Evolutionary conservation across 2,888 invertebrate species (phyloP), one percentile per base, ranked within the genome.

Genomic region (Ariolimax columbianus): DNA sequence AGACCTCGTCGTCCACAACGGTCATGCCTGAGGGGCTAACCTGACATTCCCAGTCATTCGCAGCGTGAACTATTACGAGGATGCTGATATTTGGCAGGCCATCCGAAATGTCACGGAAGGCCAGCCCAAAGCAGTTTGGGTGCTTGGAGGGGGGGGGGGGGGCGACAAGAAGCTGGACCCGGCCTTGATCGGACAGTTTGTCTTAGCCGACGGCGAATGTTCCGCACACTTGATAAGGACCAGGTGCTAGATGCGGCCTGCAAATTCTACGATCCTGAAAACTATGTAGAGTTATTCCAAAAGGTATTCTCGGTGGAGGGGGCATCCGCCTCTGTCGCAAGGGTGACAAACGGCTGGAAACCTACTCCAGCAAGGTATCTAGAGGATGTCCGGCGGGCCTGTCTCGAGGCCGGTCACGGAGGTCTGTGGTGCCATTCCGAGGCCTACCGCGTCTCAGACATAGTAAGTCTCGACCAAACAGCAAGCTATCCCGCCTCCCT

Each of bases 1-100:
- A 23, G 40, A 78, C 3, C 33, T 75, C 30, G 30, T 75, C 47
- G 17, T 23, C 33, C 51, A 75, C 75, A 75, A 75, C 75, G 75
- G 75, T 17, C 51, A 75, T 23, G 55, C 17, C 55, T 55, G n/a
- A n/a, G n/a, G n/a, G n/a, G n/a, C n/a, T 55, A 19, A 14, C 38
- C 40, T 40, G 73, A 43, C n/a, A 11, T 17, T 17, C 33, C 17
- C 7, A 43, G 1, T 43, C 36, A n/a, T 43, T 23, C n/a, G 17
- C 43, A 11, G 19, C 73, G n/a, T n/a, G 7, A 40, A 73, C 26
- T 26, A 30, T n/a, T 26, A 30, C 30, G 47, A 47, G 19, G 75
- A 75, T 17, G 75, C 51, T 33, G 75, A 51, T 36, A 33, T 75
- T 19, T 38, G 47, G 47, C 30, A 75, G 4, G 51, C 75, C 47